A percentile compares a stretch with the other conserved stretches of the same genome.
Evolutionary conservation across 2,113 vertebrate genomes (phyloP).

Genomic region (Ammodytes dubius): DNA sequence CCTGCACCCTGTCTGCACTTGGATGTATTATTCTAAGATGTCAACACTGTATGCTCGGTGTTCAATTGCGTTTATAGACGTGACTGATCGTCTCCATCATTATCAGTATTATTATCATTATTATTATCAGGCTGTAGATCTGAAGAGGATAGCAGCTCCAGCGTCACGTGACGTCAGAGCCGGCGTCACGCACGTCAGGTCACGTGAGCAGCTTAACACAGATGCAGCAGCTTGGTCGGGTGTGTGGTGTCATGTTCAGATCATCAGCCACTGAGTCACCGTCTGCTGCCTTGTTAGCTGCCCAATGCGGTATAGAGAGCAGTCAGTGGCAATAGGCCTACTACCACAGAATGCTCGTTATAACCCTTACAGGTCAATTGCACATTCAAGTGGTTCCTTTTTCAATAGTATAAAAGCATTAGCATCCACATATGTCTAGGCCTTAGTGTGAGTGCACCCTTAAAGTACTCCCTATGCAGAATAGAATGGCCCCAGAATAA

Average conservation of each 20-base stretch:
- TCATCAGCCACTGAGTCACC: conserved; percentile 26
- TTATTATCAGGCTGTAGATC: conserved; percentile 44
- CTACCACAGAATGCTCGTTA: too few relatives aligned
- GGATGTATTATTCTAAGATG: not conserved
- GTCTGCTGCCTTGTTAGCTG: not conserved
- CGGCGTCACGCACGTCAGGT: conserved; percentile 55
- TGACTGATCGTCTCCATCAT: not conserved
- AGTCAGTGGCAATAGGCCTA: too few relatives aligned
- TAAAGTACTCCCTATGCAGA: too few relatives aligned
- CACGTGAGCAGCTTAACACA: conserved; percentile 69
- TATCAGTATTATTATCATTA: conserved; percentile 20
- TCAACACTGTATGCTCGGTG: not conserved
- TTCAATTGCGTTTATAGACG: not conserved
- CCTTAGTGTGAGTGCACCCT: too few relatives aligned
- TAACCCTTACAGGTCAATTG: too few relatives aligned
- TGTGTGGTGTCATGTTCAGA: conserved; percentile 27
- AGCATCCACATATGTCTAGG: too few relatives aligned
- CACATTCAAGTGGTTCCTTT: too few relatives aligned
- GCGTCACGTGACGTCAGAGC: conserved; percentile 15
- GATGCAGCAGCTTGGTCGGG: not conserved
- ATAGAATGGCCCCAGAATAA: too few relatives aligned
- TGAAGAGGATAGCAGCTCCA: conserved; percentile 44
- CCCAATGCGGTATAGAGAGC: not conserved
- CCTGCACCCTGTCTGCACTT: not conserved
- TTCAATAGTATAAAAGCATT: too few relatives aligned